These are phyloP conservation scores for Micronycteris hirsuta DNA, from an alignment of 2,113 vertebrate genomes.

Conservation along the genomic window DNA sequence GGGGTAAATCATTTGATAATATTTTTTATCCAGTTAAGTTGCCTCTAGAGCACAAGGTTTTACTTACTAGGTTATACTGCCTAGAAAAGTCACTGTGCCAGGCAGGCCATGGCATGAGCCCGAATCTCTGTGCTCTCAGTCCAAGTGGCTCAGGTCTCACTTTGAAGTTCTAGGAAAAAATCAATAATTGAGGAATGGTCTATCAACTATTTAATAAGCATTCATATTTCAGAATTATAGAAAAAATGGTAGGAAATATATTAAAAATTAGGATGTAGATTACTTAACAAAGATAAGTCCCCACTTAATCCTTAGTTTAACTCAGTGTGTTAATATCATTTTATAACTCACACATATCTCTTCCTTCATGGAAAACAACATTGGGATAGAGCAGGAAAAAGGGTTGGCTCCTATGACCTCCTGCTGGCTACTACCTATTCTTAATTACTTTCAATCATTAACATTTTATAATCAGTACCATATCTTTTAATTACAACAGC, in stretches of 20 bases:
- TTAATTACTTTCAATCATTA: background rate
- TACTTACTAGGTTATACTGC: background rate
- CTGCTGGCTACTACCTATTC: background rate
- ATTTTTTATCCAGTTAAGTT: background rate
- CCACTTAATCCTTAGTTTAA: background rate
- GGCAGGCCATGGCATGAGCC: background rate
- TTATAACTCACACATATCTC: background rate
- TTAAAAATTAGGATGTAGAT: constrained; percentile 2
- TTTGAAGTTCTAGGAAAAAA: background rate
- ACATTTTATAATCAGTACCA: background rate
- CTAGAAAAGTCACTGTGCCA: background rate
- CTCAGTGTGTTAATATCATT: background rate
- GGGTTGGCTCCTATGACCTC: background rate
- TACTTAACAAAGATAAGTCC: background rate
- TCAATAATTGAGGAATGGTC: background rate
- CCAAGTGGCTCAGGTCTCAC: background rate
- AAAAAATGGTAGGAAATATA: background rate
- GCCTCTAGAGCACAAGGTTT: background rate
- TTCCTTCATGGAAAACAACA: background rate
- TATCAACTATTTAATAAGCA: background rate
- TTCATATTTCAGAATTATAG: background rate
- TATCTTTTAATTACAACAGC: background rate
- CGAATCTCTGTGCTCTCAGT: background rate
- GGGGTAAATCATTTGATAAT: background rate
- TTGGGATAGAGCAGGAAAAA: background rate